Evolutionary conservation across 2,797 vertebrate species (phyloP).

Genomic region (Prunella strophiata): DNA sequence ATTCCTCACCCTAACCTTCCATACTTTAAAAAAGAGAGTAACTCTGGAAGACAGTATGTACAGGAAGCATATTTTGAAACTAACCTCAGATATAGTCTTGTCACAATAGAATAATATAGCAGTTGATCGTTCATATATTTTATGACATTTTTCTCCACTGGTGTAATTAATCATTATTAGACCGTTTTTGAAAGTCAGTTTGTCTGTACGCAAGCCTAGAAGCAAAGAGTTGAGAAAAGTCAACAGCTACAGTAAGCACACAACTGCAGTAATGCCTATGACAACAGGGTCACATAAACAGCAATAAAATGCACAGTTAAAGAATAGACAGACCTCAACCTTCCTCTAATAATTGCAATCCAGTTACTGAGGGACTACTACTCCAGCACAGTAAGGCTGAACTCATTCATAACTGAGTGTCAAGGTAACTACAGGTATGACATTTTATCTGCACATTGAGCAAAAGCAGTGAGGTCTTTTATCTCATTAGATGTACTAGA

Average conservation of each 20-base stretch:
- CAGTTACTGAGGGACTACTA: not conserved
- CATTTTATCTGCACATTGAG: not conserved
- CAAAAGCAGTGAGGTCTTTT: not conserved
- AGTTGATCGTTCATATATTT: conserved; percentile 87
- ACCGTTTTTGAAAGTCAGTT: conserved; percentile 87
- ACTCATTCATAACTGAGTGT: not conserved
- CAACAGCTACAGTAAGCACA: not conserved
- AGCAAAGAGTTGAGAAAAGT: not conserved
- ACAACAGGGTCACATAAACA: not conserved
- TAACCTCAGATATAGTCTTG: conserved; percentile 81
- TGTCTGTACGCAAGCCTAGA: conserved; percentile 84
- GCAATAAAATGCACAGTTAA: not conserved
- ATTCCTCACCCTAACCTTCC: not conserved
- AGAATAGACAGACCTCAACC: not conserved
- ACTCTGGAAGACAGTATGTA: not conserved
- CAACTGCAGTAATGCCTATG: not conserved
- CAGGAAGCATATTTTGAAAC: conserved; percentile 30
- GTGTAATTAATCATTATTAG: conserved; percentile 94
- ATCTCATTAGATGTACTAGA: not conserved
- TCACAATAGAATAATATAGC: conserved; percentile 91
- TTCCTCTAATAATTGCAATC: not conserved
- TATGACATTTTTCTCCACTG: conserved; percentile 87
- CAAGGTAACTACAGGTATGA: not conserved
- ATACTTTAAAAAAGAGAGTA: not conserved
- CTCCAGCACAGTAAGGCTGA: not conserved